A percentile compares a stretch with the other conserved stretches of the same genome.
Conservation (phyloP, 30 jellyfish, hydroid and myxozoan species). For the Morbakka virulenta region DNA sequence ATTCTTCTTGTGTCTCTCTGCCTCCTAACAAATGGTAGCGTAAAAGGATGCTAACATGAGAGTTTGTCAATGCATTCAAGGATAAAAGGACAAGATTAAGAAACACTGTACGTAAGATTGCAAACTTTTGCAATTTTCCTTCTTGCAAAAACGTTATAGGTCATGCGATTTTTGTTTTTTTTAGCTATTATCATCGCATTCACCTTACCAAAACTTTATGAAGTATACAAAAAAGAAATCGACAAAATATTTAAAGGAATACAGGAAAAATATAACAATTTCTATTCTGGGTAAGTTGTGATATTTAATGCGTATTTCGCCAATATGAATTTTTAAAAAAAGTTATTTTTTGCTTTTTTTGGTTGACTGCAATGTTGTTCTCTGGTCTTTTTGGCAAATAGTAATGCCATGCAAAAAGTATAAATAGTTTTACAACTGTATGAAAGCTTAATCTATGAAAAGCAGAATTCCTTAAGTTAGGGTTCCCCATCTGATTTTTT, state of each 20-base stretch:
- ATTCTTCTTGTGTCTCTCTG: too few relatives aligned
- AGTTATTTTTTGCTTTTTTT: background rate
- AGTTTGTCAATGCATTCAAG: too few relatives aligned
- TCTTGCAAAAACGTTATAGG: background rate
- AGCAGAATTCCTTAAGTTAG: too few relatives aligned
- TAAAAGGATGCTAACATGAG: too few relatives aligned
- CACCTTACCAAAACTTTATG: slow-evolving; percentile 41
- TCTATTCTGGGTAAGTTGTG: slow-evolving; percentile 16
- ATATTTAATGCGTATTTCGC: background rate
- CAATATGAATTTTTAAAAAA: background rate
- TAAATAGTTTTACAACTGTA: too few relatives aligned
- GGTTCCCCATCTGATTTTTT: too few relatives aligned
- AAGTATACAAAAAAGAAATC: slow-evolving; percentile 42
- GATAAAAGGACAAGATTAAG: too few relatives aligned
- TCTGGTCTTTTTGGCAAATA: too few relatives aligned
- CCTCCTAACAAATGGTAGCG: too few relatives aligned
- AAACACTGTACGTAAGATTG: too few relatives aligned
- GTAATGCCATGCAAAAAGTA: too few relatives aligned
- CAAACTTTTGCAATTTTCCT: background rate
- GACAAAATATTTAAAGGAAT: background rate
- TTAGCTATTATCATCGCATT: slow-evolving; percentile 39
- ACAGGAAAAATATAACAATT: slow-evolving; percentile 23
- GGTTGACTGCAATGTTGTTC: background rate
- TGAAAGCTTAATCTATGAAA: too few relatives aligned
- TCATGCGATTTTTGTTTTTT: background rate